A percentile compares a stretch with the other conserved stretches of the same genome.
These are phyloP conservation scores for Mormyrops attenuatus DNA, from an alignment of 2,797 vertebrate genomes.

Conservation along the genomic window DNA sequence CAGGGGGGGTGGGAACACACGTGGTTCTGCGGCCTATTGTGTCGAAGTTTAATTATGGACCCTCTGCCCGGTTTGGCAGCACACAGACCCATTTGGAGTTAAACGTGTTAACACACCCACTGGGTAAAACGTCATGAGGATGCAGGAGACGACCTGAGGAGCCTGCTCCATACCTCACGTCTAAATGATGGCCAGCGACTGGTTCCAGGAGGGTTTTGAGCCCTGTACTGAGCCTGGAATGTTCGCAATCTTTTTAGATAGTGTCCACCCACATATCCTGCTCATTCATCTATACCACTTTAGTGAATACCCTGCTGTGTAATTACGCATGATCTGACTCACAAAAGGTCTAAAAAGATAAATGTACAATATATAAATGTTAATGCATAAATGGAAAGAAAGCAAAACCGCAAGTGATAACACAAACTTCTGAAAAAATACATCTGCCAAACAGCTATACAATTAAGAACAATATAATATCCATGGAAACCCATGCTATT, in stretches of 20 bases:
- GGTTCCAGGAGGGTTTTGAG: background rate
- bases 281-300: background rate
- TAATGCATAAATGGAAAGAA: background rate
- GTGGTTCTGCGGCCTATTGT: background rate
- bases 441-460: background rate
- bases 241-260: background rate
- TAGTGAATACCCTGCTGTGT: background rate
- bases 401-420: background rate
- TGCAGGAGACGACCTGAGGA: background rate
- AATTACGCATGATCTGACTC: background rate
- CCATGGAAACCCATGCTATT: background rate
- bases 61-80: background rate
- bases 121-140: background rate
- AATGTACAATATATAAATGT: background rate
- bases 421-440: background rate
- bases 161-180: background rate
- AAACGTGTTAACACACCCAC: background rate
- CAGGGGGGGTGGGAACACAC: background rate
- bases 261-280: background rate
- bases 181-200: background rate
- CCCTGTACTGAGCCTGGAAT: background rate
- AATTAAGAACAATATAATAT: background rate
- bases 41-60: conserved; percentile 10
- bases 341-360: background rate
- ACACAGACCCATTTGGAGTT: background rate